Base-by-base conservation (phyloP, 2,797 vertebrate genomes). In the Takifugu rubripes region DNA sequence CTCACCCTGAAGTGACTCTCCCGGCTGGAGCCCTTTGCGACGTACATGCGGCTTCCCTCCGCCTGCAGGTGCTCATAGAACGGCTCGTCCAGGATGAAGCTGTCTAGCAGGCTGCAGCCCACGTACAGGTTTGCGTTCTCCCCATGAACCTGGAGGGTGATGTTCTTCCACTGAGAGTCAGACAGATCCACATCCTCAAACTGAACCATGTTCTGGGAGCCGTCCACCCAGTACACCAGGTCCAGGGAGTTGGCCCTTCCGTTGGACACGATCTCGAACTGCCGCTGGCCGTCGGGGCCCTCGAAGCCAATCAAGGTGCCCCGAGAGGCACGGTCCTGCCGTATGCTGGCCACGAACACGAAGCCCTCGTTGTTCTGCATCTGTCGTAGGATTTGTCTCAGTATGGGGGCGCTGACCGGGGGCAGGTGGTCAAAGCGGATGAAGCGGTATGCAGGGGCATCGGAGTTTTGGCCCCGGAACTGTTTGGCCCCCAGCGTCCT, bases 1-100 rank as follows among this genome's bases (percentile, higher is more conserved):
- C 94, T 82, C 91, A 99, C 97, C 94, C 96, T 91, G 86, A 98
- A 99, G 81, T 99, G 96, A 53, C 90, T 96, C 59, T 98, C 96
- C 1, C 95, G 91, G 54, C 77, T 86, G 7, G 94, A 91, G 55
- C 97, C 97, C 72, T 94, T 98, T 0, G 91, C 94, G 64, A 98
- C 93, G 6, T 93, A 99, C 94, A 99, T 93, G 75, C 85, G 91
- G 86, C 91, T 93, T 33, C 90, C 90, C 25, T 94, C 93, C 0
- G 91, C 85, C 54, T 69, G 84, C 73, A 99, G 91, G 60, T 92
- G 92, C 71, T 97, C 96, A 0, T 98, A 98, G 87, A 99, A 98
- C 12, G 96, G 95, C 69, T 98, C 95, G 3, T 99, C 97, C 78
- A 99, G 83, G 66, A 92, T 89, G 78, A 97, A 90, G 85, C 95